Percentiles rank a stretch among this genome's conserved stretches.
Conservation (phyloP, 1,140 invertebrate species). For the Octopus bimaculoides region DNA sequence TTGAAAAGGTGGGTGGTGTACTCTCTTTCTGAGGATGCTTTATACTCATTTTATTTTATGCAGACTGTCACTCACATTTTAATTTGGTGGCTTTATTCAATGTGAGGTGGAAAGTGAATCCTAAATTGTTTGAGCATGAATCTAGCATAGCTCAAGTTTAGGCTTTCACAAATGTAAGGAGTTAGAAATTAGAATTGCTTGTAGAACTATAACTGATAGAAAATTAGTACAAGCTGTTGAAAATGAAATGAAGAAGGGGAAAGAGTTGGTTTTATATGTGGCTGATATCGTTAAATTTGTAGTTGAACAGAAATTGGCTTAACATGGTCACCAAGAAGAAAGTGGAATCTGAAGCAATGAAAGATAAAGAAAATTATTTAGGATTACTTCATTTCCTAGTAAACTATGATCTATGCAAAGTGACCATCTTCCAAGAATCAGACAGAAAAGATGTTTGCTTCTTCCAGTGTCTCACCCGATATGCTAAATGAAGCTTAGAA, state of each 20-base stretch:
- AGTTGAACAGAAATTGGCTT: neutral
- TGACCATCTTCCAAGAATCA: neutral
- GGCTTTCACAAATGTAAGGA: neutral
- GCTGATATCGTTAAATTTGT: conserved; percentile 1
- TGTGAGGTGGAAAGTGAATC: neutral
- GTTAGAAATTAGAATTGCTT: neutral
- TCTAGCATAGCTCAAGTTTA: neutral
- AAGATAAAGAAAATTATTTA: conserved; percentile 5
- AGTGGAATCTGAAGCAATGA: neutral
- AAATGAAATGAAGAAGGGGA: neutral
- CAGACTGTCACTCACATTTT: neutral
- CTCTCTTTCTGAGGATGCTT: conserved; percentile 3
- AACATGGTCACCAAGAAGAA: neutral
- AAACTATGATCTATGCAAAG: neutral
- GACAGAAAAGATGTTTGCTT: neutral
- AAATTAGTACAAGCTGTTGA: neutral
- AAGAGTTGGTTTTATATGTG: neutral
- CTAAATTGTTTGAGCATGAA: neutral
- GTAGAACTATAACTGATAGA: neutral
- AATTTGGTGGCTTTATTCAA: neutral
- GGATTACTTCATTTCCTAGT: conserved; percentile 1
- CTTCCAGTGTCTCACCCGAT: neutral
- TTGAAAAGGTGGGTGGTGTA: neutral
- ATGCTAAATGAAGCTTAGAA: neutral
- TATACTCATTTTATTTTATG: neutral